phyloP scores from a whole-genome alignment of 2,888 invertebrate species.

The Erynnis tages region DNA sequence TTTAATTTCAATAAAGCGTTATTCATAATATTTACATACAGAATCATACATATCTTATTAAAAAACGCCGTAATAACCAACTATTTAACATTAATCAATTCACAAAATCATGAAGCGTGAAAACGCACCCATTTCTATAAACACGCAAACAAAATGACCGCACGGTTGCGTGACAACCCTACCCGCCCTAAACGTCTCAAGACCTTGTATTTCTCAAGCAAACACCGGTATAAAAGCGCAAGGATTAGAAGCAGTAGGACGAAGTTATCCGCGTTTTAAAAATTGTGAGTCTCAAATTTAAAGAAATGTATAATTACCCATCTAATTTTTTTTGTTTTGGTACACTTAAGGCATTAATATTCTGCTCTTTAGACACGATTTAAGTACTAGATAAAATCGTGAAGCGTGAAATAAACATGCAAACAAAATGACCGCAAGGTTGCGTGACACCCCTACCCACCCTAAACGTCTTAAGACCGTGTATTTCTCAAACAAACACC shows the following conservation, averaged over 20 bases:
- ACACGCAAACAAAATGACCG: conserved; percentile 40
- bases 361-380: too few species aligned
- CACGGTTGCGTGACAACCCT: conserved; percentile 60
- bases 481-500: conserved; percentile 47
- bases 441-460: conserved; percentile 57
- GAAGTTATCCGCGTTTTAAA: conserved; percentile 25
- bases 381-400: conserved; percentile 27
- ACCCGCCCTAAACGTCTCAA: conserved; percentile 50
- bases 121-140: conserved; percentile 37
- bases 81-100: neutral
- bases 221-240: conserved; percentile 50
- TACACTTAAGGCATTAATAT: too few species aligned
- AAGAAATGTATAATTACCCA: too few species aligned
- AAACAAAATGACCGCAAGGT: conserved; percentile 41
- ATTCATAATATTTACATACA: too few species aligned
- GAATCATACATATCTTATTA: too few species aligned
- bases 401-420: conserved; percentile 46
- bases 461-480: conserved; percentile 59
- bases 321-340: too few species aligned
- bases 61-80: too few species aligned
- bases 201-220: conserved; percentile 47
- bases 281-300: too few species aligned
- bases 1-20: too few species aligned
- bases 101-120: conserved; percentile 43
- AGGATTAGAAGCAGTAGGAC: conserved; percentile 32